A percentile compares a stretch with the other conserved stretches of the same genome.
Conservation (phyloP, 1,140 invertebrate genomes). For the Polypedilum pembai region DNA sequence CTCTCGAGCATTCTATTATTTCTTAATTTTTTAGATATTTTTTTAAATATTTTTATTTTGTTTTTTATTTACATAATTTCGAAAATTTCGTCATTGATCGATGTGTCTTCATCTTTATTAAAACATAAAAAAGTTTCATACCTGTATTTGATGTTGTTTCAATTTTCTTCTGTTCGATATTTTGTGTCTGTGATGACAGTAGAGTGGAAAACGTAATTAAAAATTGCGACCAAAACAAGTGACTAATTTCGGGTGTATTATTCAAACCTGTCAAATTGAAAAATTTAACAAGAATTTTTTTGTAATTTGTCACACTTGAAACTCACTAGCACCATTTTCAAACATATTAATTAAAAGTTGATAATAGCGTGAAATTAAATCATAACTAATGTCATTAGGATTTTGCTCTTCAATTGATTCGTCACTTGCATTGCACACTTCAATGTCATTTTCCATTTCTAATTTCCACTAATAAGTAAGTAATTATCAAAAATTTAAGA, state of each 20-base stretch:
- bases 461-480: background rate
- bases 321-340: background rate
- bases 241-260: background rate
- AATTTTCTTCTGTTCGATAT: background rate
- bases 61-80: too few species aligned
- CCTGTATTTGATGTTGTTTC: too few species aligned
- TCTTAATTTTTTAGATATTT: too few species aligned
- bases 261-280: background rate
- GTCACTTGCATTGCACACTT: background rate
- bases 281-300: background rate
- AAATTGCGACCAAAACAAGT: slow-evolving; percentile 13
- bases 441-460: slow-evolving; percentile 10
- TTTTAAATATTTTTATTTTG: too few species aligned
- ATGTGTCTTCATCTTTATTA: too few species aligned
- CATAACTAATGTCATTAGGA: background rate
- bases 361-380: slow-evolving; percentile 25
- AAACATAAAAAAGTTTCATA: too few species aligned
- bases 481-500: background rate
- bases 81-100: too few species aligned
- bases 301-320: background rate
- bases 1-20: too few species aligned
- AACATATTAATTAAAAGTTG: background rate
- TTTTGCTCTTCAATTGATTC: background rate
- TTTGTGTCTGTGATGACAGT: background rate
- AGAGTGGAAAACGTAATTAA: background rate